These are phyloP conservation scores for Podarcis siculus DNA, from an alignment of 2,797 vertebrate genomes.

Conservation along the genomic window DNA sequence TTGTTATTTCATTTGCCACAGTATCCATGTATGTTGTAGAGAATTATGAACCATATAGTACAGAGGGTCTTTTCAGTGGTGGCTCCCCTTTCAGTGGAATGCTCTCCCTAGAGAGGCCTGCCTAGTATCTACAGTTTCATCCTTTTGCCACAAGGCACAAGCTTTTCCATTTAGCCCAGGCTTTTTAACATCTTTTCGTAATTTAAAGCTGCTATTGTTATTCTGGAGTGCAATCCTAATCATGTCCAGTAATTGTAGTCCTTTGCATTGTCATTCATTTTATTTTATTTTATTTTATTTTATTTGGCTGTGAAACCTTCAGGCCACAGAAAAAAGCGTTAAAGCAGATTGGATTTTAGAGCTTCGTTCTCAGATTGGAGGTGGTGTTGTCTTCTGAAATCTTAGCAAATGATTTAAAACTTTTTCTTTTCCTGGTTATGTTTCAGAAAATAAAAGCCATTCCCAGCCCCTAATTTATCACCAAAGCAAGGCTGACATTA, in stretches of 20 bases:
- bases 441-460: constrained; percentile 66
- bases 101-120: not conserved
- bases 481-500: constrained; percentile 65
- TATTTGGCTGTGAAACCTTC: not conserved
- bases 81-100: not conserved
- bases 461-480: constrained; percentile 69
- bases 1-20: not conserved
- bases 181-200: too few species aligned
- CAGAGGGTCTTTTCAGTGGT: not conserved
- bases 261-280: not conserved
- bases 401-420: constrained; percentile 51
- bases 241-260: not conserved
- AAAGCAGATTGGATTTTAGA: constrained; percentile 13
- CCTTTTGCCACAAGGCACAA: not conserved
- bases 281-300: too few species aligned
- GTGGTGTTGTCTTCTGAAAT: constrained; percentile 29
- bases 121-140: not conserved
- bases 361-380: constrained; percentile 16
- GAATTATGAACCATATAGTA: too few species aligned
- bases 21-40: not conserved
- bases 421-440: constrained; percentile 32
- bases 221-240: not conserved
- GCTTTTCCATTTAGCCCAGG: too few species aligned
- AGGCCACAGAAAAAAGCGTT: not conserved
- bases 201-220: not conserved